A percentile compares a stretch with the other conserved stretches of the same genome.
phyloP scores from a whole-genome alignment of 2,888 invertebrate genomes.

The Eupithecia inturbata region DNA sequence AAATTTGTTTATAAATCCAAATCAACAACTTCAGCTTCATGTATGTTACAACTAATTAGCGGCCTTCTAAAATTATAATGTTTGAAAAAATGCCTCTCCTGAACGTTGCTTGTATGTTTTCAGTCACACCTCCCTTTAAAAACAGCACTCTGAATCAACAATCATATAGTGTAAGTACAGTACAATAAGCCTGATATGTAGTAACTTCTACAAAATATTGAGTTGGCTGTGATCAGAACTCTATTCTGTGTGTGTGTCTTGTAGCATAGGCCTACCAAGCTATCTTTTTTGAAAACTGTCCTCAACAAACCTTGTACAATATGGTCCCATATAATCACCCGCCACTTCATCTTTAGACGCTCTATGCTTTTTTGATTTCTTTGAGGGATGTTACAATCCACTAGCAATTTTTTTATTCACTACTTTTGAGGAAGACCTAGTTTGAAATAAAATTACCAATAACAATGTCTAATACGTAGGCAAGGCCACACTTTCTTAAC shows the following conservation, averaged over 20 bases:
- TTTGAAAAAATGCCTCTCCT: neutral
- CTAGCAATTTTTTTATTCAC: neutral
- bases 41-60: slow-evolving; percentile 51
- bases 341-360: too few species aligned
- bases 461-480: neutral
- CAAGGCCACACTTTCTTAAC: neutral
- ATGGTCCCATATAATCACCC: too few species aligned
- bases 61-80: neutral
- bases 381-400: neutral
- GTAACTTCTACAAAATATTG: neutral
- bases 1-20: slow-evolving; percentile 72
- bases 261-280: neutral
- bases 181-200: neutral
- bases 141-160: slow-evolving; percentile 36
- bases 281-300: neutral
- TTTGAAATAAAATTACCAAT: neutral
- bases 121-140: slow-evolving; percentile 68
- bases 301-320: too few species aligned
- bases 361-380: too few species aligned
- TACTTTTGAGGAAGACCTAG: neutral
- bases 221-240: neutral
- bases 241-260: neutral
- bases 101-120: slow-evolving; percentile 36
- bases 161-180: slow-evolving; percentile 25
- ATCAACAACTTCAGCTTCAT: slow-evolving; percentile 50